Evolutionary conservation across 2,888 invertebrate genomes (phyloP).

Genomic region (Platerodrilus igneus): DNA sequence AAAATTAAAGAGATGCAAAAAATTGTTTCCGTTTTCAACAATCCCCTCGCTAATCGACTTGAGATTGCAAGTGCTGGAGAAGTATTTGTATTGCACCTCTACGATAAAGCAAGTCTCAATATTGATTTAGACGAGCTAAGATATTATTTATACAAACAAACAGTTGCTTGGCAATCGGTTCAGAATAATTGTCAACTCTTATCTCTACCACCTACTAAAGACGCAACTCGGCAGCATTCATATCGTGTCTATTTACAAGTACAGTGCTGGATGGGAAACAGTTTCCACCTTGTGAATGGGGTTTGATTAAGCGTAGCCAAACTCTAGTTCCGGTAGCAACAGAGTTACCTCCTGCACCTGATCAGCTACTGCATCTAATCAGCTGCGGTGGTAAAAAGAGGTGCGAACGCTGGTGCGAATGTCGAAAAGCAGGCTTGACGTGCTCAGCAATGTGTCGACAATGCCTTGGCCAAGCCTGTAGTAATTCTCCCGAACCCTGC

Average conservation of each 20-base stretch:
- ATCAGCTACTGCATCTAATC: conserved; percentile 6
- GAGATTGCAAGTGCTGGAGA: conserved; percentile 3
- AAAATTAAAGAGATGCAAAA: conserved; percentile 1
- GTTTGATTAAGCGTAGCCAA: not conserved
- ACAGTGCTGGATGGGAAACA: conserved; percentile 6
- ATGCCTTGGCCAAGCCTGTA: too few species aligned
- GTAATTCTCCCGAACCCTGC: too few species aligned
- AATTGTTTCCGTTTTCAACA: conserved; percentile 5
- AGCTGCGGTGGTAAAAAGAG: conserved; percentile 7
- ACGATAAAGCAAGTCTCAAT: conserved; percentile 4
- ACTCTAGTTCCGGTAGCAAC: conserved; percentile 5
- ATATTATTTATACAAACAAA: conserved; percentile 10
- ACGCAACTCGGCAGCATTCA: conserved; percentile 4
- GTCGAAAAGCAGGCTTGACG: conserved; percentile 4
- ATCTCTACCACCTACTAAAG: conserved; percentile 3
- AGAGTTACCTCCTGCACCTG: conserved; percentile 8
- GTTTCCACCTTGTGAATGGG: conserved; percentile 4
- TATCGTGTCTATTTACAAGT: conserved; percentile 7
- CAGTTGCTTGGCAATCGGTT: conserved; percentile 2
- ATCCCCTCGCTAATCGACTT: conserved; percentile 3
- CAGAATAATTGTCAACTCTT: too few species aligned
- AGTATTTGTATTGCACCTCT: conserved; percentile 6
- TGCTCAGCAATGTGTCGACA: too few species aligned
- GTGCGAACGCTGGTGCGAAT: conserved; percentile 3
- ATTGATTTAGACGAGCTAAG: conserved; percentile 9